Conservation (phyloP, 2,113 vertebrate species). For the Sminthopsis crassicaudata region DNA sequence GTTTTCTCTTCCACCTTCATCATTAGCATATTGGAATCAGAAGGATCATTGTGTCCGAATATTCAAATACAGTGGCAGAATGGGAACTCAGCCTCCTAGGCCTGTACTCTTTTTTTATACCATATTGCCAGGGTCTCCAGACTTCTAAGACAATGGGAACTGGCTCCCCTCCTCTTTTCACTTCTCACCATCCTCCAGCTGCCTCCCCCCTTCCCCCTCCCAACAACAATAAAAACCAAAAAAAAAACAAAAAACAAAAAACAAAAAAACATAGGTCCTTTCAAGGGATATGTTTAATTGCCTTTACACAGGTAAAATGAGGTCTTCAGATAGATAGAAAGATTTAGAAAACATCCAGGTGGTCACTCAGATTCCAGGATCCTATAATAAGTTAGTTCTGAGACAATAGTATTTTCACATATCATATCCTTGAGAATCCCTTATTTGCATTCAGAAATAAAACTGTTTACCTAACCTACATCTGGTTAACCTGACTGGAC, state of each 20-base stretch:
- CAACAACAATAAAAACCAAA: no score
- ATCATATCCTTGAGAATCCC: not conserved
- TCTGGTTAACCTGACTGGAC: constrained; percentile 37
- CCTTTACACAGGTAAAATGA: constrained; percentile 45
- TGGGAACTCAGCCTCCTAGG: not conserved
- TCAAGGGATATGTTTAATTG: constrained; percentile 12
- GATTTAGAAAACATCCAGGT: constrained; percentile 6
- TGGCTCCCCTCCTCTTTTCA: not conserved
- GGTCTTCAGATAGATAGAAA: constrained; percentile 32
- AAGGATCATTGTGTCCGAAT: not conserved
- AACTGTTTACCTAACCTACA: constrained; percentile 35
- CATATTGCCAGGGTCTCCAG: not conserved
- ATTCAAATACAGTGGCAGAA: not conserved
- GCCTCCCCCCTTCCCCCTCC: no score
- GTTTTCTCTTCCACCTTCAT: no score
- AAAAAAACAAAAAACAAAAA: no score
- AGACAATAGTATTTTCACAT: not conserved
- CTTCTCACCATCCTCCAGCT: constrained; percentile 9
- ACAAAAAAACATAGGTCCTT: not conserved
- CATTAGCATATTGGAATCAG: not conserved
- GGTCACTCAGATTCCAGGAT: constrained; percentile 28
- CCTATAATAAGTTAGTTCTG: constrained; percentile 6
- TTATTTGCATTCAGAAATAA: not conserved
- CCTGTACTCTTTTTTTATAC: no score
- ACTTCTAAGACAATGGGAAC: not conserved